Evolutionary conservation across 2,797 vertebrate genomes (phyloP).

Genomic region (Aulostomus chinensis): DNA sequence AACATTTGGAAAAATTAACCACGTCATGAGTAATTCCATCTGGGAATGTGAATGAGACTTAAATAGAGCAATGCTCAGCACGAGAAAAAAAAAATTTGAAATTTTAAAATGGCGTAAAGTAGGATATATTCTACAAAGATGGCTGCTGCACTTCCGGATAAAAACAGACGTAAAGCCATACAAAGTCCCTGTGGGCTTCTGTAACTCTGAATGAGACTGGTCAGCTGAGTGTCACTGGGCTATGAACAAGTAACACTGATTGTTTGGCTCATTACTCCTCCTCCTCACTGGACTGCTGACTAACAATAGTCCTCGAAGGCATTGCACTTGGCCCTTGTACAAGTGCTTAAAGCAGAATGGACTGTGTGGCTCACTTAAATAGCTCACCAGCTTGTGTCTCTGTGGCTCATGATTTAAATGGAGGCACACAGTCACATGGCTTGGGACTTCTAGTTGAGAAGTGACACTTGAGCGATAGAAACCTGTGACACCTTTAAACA

Average conservation of each 20-base stretch:
- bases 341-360: conserved; percentile 47
- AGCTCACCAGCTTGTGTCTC: conserved; percentile 53
- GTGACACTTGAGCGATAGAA: too few species aligned
- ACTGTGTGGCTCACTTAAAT: conserved; percentile 44
- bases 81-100: too few species aligned
- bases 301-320: conserved; percentile 61
- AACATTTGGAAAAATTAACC: conserved; percentile 34
- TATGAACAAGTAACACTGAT: conserved; percentile 61
- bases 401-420: conserved; percentile 41
- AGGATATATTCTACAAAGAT: conserved; percentile 29
- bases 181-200: conserved; percentile 26
- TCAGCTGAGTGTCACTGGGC: conserved; percentile 56
- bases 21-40: conserved; percentile 32
- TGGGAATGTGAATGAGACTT: conserved; percentile 1
- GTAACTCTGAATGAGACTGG: conserved; percentile 13
- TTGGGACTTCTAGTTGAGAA: too few species aligned
- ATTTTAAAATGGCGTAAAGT: too few species aligned
- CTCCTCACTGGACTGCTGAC: conserved; percentile 57
- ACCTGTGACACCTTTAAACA: not conserved
- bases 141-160: conserved; percentile 20
- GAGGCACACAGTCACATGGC: too few species aligned
- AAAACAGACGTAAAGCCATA: conserved; percentile 22
- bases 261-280: conserved; percentile 65
- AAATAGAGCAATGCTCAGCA: conserved; percentile 41
- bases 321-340: conserved; percentile 57